These are phyloP conservation scores for Philaethria dido DNA, from an alignment of 2,888 invertebrate species.

Conservation along the genomic window DNA sequence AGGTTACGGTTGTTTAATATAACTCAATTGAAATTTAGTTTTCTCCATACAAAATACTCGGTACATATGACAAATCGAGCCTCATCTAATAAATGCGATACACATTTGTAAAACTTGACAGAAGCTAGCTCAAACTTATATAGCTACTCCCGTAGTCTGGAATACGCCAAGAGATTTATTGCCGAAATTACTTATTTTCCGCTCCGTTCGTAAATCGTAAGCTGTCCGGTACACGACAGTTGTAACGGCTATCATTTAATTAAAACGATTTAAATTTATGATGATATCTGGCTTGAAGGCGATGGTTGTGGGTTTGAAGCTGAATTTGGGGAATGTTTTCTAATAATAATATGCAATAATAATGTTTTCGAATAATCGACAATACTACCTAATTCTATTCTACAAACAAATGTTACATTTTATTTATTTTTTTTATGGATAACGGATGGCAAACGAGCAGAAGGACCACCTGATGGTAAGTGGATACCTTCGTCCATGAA, in stretches of 20 bases:
- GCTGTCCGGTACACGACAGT: neutral
- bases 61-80: conserved; percentile 4
- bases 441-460: too few species aligned
- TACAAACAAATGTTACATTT: too few species aligned
- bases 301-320: neutral
- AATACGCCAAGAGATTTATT: conserved; percentile 13
- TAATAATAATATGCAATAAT: too few species aligned
- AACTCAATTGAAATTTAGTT: too few species aligned
- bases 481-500: too few species aligned
- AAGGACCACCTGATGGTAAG: too few species aligned
- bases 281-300: neutral
- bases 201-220: conserved; percentile 6
- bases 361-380: too few species aligned
- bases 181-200: conserved; percentile 11
- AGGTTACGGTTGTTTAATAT: too few species aligned
- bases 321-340: neutral
- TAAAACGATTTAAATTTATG: neutral
- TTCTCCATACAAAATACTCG: too few species aligned
- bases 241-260: conserved; percentile 10
- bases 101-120: conserved; percentile 22
- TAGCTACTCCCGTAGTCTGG: neutral
- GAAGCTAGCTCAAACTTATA: conserved; percentile 5
- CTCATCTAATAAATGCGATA: neutral
- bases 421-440: too few species aligned
- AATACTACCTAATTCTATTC: too few species aligned